Base-by-base conservation (phyloP, 2,888 invertebrate species). In the Sthenelais limicola region DNA sequence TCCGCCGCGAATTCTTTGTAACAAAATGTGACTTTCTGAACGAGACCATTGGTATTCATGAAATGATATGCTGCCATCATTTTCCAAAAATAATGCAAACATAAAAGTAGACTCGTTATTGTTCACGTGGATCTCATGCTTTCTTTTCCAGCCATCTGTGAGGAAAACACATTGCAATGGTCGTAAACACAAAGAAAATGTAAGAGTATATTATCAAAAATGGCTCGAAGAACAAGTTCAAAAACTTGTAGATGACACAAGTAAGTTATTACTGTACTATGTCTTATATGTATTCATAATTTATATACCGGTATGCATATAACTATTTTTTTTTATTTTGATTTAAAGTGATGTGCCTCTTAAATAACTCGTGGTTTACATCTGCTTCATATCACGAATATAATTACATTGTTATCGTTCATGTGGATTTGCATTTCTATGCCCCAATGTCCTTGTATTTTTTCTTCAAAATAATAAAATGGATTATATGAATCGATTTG, bases 171-270 rank as follows among this genome's bases (percentile, higher is more conserved):
- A 99, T 87, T 99, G 98, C 87, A 97, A 97, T 43, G 99, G 99
- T 15, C 91, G 99, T 80, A 99, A 99, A 89, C 99, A 99, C 89
- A 98, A 99, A 88, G 99, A 99, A 86, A 99, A 99, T 88, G 99
- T 99, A 0, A 95, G 98, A 88, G 95, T 97, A 87, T 99, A 95
- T 86, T 99, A 99, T 88, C 98, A 99, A 88, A 98, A 98, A 90
- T 99, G 98, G 99, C 97, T 99, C 95, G 99, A 99, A 88, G 98
- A 99, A 87, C 98, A 99, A 90, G 99, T 99, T 0, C 99, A 99
- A 86, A 94, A 96, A 89, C 90, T 99, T 71, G 98, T 99, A 78
- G 99, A 99, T 83, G 89, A 89, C 73, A 90, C 90, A 79, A 88
- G 87, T 87, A 81, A 83, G 85, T 56, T 18, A 15, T 69, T 3